Conservation (phyloP, 2,797 vertebrate genomes). For the Pantherophis alleghaniensis region DNA sequence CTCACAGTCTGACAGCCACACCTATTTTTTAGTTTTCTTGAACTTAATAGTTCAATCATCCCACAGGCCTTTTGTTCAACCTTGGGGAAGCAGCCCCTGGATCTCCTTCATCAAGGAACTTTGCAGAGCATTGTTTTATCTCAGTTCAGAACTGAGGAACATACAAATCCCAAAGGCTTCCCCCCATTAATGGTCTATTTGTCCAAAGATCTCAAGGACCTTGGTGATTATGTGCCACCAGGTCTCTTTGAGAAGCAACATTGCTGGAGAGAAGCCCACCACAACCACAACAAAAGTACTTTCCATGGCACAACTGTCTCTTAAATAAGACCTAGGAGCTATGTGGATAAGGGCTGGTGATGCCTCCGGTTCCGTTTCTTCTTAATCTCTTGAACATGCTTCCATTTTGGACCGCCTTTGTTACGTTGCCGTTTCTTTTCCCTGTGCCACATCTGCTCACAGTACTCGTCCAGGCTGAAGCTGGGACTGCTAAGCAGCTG, state of each 20-base stretch:
- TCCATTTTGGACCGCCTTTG: constrained; percentile 88
- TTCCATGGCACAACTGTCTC: constrained; percentile 48
- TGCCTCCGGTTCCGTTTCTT: constrained; percentile 92
- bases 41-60: not conserved
- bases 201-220: constrained; percentile 38
- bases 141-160: constrained; percentile 15
- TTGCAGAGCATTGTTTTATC: constrained; percentile 6
- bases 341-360: constrained; percentile 66
- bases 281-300: constrained; percentile 46
- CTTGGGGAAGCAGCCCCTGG: not conserved
- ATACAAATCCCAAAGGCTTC: constrained; percentile 30
- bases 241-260: constrained; percentile 56
- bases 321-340: constrained; percentile 67
- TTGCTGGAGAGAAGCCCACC: constrained; percentile 55
- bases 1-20: not conserved
- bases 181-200: constrained; percentile 32
- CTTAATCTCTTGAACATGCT: constrained; percentile 92
- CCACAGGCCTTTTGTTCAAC: constrained; percentile 31
- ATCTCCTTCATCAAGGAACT: not conserved
- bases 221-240: constrained; percentile 41
- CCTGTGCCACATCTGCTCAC: constrained; percentile 90
- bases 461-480: constrained; percentile 92
- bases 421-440: constrained; percentile 83
- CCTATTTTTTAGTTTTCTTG: not conserved
- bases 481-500: constrained; percentile 85